Conservation (phyloP, 2,888 invertebrate genomes). For the Lypha dubia region DNA sequence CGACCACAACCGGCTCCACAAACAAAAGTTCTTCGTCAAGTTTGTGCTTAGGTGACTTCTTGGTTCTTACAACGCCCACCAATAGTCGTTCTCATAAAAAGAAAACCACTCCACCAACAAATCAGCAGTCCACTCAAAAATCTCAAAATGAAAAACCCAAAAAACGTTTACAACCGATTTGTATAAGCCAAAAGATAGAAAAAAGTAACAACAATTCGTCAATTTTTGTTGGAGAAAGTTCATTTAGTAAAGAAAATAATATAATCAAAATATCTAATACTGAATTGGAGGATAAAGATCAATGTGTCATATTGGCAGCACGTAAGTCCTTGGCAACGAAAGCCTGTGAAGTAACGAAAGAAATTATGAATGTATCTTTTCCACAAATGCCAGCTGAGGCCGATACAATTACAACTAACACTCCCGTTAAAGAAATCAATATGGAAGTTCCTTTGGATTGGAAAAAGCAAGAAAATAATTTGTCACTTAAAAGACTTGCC, state of each 20-base stretch:
- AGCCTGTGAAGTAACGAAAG: constrained; percentile 78
- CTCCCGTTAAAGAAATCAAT: constrained; percentile 11
- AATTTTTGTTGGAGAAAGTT: constrained; percentile 75
- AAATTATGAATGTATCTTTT: constrained; percentile 74
- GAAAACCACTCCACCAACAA: constrained; percentile 65
- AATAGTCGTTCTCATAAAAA: constrained; percentile 75
- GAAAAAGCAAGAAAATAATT: constrained; percentile 74
- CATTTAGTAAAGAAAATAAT: constrained; percentile 83
- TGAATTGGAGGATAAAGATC: constrained; percentile 79
- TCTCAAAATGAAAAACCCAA: constrained; percentile 75
- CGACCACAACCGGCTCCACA: constrained; percentile 62
- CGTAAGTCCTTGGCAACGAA: constrained; percentile 78
- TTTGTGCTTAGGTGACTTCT: constrained; percentile 81
- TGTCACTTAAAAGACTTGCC: constrained; percentile 77
- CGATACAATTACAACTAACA: constrained; percentile 51
- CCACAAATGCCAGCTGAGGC: constrained; percentile 59
- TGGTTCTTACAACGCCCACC: constrained; percentile 74
- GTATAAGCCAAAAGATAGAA: constrained; percentile 76
- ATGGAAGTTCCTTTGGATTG: constrained; percentile 73
- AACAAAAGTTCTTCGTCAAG: constrained; percentile 69
- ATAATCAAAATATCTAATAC: constrained; percentile 78
- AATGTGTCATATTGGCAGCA: constrained; percentile 78
- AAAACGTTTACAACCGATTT: constrained; percentile 81
- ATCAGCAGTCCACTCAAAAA: constrained; percentile 53
- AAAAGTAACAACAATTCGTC: constrained; percentile 61